phyloP scores from a whole-genome alignment of 2,113 vertebrate genomes.

The Sinocyclocheilus grahami region DNA sequence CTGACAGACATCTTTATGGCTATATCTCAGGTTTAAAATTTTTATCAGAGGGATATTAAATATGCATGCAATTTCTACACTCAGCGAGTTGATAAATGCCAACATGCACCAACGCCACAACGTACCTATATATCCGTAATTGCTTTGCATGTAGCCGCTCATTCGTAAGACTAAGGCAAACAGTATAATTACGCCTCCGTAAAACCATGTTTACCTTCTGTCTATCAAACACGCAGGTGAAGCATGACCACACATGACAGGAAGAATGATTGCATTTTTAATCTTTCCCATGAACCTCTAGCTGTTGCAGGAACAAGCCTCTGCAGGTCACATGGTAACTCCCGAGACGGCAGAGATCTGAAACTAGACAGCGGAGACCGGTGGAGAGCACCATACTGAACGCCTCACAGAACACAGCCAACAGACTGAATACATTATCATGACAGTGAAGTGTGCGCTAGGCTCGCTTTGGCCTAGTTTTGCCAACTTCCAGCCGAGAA shows the following conservation, averaged over 20 bases:
- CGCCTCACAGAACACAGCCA: background rate
- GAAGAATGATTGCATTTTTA: background rate
- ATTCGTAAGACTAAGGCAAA: constrained; percentile 5
- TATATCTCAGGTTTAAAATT: background rate
- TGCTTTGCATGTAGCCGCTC: constrained; percentile 12
- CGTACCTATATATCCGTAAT: background rate
- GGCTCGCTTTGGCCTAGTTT: constrained; percentile 16
- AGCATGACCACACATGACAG: constrained; percentile 31
- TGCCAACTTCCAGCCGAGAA: background rate
- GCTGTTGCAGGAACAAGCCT: constrained; percentile 10
- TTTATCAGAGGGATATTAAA: constrained; percentile 14
- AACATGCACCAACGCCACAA: background rate
- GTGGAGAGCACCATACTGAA: background rate
- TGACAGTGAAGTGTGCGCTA: background rate
- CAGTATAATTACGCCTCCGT: background rate
- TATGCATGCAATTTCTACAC: background rate
- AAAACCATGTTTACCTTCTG: constrained; percentile 11
- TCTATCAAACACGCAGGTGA: constrained; percentile 27
- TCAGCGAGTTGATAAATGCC: background rate
- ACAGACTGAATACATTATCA: constrained; percentile 23
- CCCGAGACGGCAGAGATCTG: background rate
- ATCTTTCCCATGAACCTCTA: constrained; percentile 7
- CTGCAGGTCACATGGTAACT: constrained; percentile 15
- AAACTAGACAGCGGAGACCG: background rate
- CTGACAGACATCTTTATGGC: background rate